Evolutionary conservation across 2,113 vertebrate genomes (phyloP).

Genomic region (Phalacrocorax pelagicus): DNA sequence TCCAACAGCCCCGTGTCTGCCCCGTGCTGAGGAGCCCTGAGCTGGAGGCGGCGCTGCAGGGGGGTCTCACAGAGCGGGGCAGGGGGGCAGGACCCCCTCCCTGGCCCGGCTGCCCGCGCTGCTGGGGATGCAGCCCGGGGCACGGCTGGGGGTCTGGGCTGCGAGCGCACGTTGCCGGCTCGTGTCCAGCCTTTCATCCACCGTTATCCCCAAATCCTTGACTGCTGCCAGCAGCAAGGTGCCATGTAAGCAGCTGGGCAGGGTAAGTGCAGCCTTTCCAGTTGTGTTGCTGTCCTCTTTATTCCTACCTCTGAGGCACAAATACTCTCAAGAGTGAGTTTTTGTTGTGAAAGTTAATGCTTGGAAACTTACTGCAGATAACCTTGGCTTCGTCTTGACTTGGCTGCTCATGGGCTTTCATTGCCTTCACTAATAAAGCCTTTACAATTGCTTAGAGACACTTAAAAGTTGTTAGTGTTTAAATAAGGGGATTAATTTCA

Average conservation of each 20-base stretch:
- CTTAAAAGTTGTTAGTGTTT: not conserved
- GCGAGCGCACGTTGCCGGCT: not conserved
- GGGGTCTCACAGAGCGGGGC: no score
- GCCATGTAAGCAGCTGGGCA: not conserved
- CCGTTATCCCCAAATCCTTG: not conserved
- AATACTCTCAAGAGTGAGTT: not conserved
- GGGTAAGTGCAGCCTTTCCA: not conserved
- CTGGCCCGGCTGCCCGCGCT: not conserved
- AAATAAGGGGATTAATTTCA: slow-evolving; percentile 40
- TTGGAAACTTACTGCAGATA: not conserved
- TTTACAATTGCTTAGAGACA: slow-evolving; percentile 24
- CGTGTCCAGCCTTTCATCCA: not conserved
- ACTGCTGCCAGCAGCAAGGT: not conserved
- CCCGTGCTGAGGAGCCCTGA: no score
- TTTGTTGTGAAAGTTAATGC: not conserved
- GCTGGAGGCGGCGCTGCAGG: no score
- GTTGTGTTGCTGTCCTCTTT: not conserved
- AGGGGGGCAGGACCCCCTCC: no score
- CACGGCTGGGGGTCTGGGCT: not conserved
- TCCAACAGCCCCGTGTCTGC: no score
- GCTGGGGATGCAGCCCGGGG: not conserved
- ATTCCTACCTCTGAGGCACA: not conserved
- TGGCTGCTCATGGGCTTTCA: not conserved
- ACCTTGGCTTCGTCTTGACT: not conserved
- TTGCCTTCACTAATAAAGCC: not conserved